Evolutionary conservation across 1,140 invertebrate species (phyloP).

Genomic region (Oreohelix idahoensis): DNA sequence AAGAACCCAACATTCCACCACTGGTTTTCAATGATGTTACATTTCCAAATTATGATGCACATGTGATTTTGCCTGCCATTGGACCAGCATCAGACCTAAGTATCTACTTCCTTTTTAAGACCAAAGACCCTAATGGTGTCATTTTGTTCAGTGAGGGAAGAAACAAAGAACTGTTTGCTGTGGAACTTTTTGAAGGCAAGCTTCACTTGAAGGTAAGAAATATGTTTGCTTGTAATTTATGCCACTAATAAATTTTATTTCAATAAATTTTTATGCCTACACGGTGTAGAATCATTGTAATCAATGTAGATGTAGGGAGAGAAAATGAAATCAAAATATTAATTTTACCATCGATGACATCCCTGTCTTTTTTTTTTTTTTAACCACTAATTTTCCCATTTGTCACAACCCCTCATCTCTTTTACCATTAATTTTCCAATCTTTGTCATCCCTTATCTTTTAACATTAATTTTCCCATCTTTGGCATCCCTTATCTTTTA

Average conservation of each 20-base stretch:
- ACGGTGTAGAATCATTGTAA: no score
- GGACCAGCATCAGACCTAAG: slow-evolving; percentile 43
- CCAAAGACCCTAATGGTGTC: slow-evolving; percentile 83
- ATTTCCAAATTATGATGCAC: slow-evolving; percentile 51
- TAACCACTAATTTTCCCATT: no score
- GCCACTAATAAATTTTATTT: background rate
- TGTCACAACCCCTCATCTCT: no score
- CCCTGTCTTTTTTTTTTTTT: no score
- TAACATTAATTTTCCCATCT: no score
- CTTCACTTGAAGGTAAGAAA: slow-evolving; percentile 36
- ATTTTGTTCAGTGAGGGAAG: slow-evolving; percentile 94
- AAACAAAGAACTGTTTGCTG: slow-evolving; percentile 90
- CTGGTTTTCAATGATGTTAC: slow-evolving; percentile 60
- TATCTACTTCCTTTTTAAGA: slow-evolving; percentile 68
- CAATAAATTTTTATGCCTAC: no score
- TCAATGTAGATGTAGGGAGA: no score
- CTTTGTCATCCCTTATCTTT: no score
- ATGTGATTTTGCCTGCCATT: slow-evolving; percentile 55
- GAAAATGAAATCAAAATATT: no score
- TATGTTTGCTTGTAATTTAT: background rate
- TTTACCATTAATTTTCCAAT: no score
- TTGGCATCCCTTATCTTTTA: no score
- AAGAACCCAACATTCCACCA: slow-evolving; percentile 32
- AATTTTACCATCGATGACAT: no score
- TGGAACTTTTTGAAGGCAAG: slow-evolving; percentile 83